phyloP scores from a whole-genome alignment of 2,113 vertebrate species.

The Amia ocellicauda region DNA sequence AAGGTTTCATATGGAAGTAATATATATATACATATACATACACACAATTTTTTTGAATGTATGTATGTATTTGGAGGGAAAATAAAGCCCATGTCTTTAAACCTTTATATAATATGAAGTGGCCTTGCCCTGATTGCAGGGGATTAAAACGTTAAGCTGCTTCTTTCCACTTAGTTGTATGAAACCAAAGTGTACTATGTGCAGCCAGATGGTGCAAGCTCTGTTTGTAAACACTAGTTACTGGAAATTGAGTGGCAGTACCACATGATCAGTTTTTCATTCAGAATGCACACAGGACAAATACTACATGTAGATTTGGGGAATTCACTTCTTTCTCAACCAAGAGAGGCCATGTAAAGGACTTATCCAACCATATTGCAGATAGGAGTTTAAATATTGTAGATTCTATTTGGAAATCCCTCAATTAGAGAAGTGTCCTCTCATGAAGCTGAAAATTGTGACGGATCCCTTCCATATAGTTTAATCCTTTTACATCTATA shows the following conservation, averaged over 20 bases:
- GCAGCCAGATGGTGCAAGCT: neutral
- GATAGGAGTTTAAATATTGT: too few relatives aligned
- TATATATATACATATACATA: neutral
- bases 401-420: too few relatives aligned
- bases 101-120: conserved; percentile 37
- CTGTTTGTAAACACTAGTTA: conserved; percentile 25
- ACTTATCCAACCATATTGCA: too few relatives aligned
- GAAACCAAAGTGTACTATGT: neutral
- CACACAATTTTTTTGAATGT: neutral
- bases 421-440: too few relatives aligned
- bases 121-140: conserved; percentile 12
- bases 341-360: too few relatives aligned
- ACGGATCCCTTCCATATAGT: too few relatives aligned
- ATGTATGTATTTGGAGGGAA: neutral
- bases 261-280: neutral
- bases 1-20: too few relatives aligned
- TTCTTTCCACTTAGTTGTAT: conserved; percentile 19
- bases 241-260: neutral
- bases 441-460: too few relatives aligned
- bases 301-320: too few relatives aligned
- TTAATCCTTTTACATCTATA: too few relatives aligned
- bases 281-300: too few relatives aligned
- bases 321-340: too few relatives aligned
- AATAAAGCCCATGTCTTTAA: neutral
- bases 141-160: conserved; percentile 53